A percentile compares a stretch with the other conserved stretches of the same genome.
phyloP scores from a whole-genome alignment of 2,113 vertebrate genomes.

The Solenodon paradoxus region DNA sequence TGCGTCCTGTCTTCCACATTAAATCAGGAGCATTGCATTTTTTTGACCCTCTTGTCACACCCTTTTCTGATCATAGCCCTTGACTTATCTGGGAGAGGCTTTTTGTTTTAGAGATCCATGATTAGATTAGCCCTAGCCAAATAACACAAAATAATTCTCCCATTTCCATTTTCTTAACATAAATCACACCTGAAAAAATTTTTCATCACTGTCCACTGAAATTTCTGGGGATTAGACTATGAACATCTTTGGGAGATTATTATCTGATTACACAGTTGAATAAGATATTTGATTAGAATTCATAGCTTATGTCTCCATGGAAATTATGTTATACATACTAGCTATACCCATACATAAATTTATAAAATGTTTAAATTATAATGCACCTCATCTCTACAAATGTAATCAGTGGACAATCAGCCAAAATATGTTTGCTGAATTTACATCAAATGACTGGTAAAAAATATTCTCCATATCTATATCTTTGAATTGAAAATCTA shows the following conservation, averaged over 20 bases:
- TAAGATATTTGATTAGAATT: background rate
- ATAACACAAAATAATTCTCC: background rate
- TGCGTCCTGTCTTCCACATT: background rate
- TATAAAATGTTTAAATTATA: background rate
- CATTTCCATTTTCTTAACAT: background rate
- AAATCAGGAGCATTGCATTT: background rate
- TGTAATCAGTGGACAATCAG: background rate
- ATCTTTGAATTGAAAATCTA: background rate
- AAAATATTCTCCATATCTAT: background rate
- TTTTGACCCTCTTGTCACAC: background rate
- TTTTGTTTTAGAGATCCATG: background rate
- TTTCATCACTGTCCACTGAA: too few relatives aligned
- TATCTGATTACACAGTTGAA: background rate
- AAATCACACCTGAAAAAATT: background rate
- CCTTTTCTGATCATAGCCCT: background rate
- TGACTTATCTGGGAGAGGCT: too few relatives aligned
- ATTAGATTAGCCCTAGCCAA: background rate
- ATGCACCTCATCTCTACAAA: background rate
- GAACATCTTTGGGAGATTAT: background rate
- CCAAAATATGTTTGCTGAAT: background rate
- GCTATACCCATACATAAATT: background rate
- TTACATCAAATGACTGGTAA: background rate
- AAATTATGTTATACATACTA: background rate
- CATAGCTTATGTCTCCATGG: background rate
- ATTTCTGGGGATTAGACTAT: background rate